Evolutionary conservation across 2,888 invertebrate genomes (phyloP), one percentile per base, ranked within the genome.

Genomic region (Synanthedon tipuliformis): DNA sequence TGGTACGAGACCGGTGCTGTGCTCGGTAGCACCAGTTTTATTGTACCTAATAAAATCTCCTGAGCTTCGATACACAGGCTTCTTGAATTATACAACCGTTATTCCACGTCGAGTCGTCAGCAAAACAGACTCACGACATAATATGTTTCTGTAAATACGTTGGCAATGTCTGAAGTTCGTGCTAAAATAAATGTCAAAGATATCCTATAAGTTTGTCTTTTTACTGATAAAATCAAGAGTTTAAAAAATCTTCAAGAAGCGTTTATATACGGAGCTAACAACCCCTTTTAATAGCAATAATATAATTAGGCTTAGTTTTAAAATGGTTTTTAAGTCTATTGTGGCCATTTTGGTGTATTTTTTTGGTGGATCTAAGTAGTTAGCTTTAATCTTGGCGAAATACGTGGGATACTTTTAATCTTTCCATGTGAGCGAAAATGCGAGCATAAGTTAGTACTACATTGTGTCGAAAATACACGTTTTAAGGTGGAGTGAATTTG

Each of bases 31-130:
- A 61, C 58, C 55, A 61, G 63, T 70, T 73, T 75, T 74, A 74
- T 71, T 71, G 68, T 66, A 61, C 63, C 66, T 69, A 72, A 71
- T 76, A 74, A 74, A 74, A 73, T 67, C 67, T 66, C 62, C 61
- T 56, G 64, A 63, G 67, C 54, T 59, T 58, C 58, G 59, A 59
- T 55, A 57, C 54, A 41, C 50, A 23, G 54, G 54, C 52, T 55
- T 62, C 62, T 65, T 69, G 71, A 71, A 72, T 69, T 71, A 70
- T 70, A 66, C 69, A 72, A 60, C 63, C 54, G 63, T 61, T 63
- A 59, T 61, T 58, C 59, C 65, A 54, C 56, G 59, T 13, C 51
- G 52, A 52, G 51, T 53, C 57, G 58, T 55, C 58, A 54, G 58
- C 59, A 57, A 59, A 51, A 56, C 50, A 53, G 55, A 61, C 54